Evolutionary conservation across 1,140 invertebrate genomes (phyloP).

Genomic region (Lepidurus packardi): DNA sequence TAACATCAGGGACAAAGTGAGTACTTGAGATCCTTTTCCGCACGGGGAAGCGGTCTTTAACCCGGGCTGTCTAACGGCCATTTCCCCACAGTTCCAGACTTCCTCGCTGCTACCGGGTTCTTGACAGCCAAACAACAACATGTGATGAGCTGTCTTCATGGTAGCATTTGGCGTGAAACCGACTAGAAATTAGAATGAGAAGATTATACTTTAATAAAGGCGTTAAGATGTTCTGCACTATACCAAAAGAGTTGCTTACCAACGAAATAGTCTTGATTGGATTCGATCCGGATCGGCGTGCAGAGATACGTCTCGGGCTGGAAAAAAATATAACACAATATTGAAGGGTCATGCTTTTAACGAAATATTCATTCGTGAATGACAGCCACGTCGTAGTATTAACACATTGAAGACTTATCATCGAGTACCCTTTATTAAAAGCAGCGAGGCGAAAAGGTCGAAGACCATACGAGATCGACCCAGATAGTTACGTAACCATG

Average conservation of each 20-base stretch:
- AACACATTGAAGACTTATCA: slow-evolving; percentile 35
- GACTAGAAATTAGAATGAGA: slow-evolving; percentile 54
- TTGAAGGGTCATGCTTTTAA: background rate
- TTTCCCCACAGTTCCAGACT: slow-evolving; percentile 92
- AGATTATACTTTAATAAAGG: slow-evolving; percentile 26
- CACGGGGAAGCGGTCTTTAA: slow-evolving; percentile 60
- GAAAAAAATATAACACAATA: slow-evolving; percentile 42
- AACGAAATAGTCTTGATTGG: slow-evolving; percentile 64
- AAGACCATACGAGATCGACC: background rate
- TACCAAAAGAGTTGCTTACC: slow-evolving; percentile 48
- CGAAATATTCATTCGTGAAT: slow-evolving; percentile 31
- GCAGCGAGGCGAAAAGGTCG: background rate
- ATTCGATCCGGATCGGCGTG: slow-evolving; percentile 70
- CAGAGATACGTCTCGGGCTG: slow-evolving; percentile 80
- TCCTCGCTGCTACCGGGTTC: slow-evolving; percentile 68
- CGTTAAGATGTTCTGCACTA: background rate
- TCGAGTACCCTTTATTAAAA: slow-evolving; percentile 9
- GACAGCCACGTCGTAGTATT: slow-evolving; percentile 25
- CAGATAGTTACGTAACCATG: slow-evolving; percentile 13
- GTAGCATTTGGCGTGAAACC: slow-evolving; percentile 90
- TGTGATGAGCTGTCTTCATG: slow-evolving; percentile 88
- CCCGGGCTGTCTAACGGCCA: slow-evolving; percentile 54
- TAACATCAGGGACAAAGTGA: background rate
- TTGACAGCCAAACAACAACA: slow-evolving; percentile 89
- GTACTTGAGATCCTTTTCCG: slow-evolving; percentile 62